These are phyloP conservation scores for Netelia inedita DNA, from an alignment of 2,888 invertebrate genomes.

Conservation along the genomic window DNA sequence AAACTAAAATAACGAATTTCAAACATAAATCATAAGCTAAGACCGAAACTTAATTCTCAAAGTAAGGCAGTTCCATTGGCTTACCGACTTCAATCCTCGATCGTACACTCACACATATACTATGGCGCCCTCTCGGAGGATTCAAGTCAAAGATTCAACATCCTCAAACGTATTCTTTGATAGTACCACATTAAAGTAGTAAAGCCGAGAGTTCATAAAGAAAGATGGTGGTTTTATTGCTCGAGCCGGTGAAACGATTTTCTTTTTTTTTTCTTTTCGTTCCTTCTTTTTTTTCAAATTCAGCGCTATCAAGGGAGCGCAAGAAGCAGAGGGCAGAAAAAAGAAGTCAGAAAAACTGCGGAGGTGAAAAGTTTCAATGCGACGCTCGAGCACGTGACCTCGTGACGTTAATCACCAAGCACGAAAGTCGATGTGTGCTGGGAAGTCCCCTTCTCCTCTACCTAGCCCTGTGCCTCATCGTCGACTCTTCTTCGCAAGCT, in stretches of 20 bases:
- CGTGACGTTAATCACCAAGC: slow-evolving; percentile 61
- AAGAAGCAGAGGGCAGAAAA: slow-evolving; percentile 1
- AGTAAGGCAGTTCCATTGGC: too few species aligned
- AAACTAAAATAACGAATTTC: too few species aligned
- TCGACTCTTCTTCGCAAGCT: slow-evolving; percentile 21
- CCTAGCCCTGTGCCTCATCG: neutral
- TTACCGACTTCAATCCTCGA: neutral
- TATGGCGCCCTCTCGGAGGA: neutral
- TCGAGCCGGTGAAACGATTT: slow-evolving; percentile 14
- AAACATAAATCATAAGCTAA: too few species aligned
- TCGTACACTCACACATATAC: neutral
- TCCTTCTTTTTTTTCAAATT: slow-evolving; percentile 22
- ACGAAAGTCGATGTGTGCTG: slow-evolving; percentile 37
- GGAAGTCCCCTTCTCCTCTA: neutral
- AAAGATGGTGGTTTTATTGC: slow-evolving; percentile 12
- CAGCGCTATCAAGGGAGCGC: slow-evolving; percentile 29
- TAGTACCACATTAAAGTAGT: neutral
- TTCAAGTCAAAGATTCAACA: slow-evolving; percentile 9
- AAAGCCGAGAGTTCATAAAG: slow-evolving; percentile 19
- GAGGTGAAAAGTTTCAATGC: slow-evolving; percentile 59
- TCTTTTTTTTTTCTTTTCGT: slow-evolving; percentile 4
- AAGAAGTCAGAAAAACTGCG: slow-evolving; percentile 8
- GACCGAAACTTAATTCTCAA: too few species aligned
- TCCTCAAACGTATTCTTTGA: slow-evolving; percentile 27
- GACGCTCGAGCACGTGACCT: slow-evolving; percentile 61